Evolutionary conservation across 2,113 vertebrate species (phyloP).

Genomic region (Colius striatus): DNA sequence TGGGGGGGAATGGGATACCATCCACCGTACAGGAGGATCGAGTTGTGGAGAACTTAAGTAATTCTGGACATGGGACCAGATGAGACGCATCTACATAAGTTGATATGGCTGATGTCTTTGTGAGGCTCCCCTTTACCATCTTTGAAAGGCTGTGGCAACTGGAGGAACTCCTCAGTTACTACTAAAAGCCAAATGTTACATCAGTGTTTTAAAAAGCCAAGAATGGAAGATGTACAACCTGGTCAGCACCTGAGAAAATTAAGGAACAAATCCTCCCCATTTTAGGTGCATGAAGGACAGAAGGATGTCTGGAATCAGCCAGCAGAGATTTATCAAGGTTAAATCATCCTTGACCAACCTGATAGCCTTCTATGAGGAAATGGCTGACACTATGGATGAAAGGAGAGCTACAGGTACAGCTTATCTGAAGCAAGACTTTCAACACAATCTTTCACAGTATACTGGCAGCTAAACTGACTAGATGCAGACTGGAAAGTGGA

Average conservation of each 20-base stretch:
- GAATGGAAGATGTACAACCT: background rate
- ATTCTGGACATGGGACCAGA: background rate
- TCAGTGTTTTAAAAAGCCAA: background rate
- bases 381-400: background rate
- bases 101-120: background rate
- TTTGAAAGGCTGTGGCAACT: background rate
- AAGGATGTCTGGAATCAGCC: background rate
- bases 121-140: background rate
- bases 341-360: background rate
- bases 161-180: background rate
- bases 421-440: constrained; percentile 10
- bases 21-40: background rate
- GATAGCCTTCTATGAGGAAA: constrained; percentile 35
- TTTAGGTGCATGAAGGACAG: background rate
- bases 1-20: background rate
- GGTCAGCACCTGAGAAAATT: background rate
- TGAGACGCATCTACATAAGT: background rate
- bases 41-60: background rate
- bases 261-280: background rate
- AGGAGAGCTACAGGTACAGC: background rate
- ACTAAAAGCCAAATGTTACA: background rate
- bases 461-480: background rate
- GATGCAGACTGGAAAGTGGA: background rate
- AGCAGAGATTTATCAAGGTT: background rate
- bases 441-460: background rate